A percentile compares a stretch with the other conserved stretches of the same genome.
These are phyloP conservation scores for Nesoenas mayeri DNA, from an alignment of 2,113 vertebrate species.

Conservation along the genomic window DNA sequence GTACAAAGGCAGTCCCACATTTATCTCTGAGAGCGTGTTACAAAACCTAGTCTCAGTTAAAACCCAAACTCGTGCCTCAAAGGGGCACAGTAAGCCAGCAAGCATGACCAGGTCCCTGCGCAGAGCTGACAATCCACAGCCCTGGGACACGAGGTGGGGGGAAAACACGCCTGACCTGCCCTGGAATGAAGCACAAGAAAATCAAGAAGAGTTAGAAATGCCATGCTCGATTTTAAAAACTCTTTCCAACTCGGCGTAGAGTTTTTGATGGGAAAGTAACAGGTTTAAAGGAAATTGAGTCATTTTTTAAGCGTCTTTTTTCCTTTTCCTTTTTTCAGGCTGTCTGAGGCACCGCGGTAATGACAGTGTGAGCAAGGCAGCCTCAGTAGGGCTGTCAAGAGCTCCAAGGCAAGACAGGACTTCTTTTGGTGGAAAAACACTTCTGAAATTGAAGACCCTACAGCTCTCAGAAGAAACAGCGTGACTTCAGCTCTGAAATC, in stretches of 20 bases:
- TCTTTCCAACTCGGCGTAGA: not conserved
- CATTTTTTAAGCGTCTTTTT: not conserved
- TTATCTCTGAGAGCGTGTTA: not conserved
- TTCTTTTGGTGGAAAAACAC: not conserved
- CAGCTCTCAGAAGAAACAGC: not conserved
- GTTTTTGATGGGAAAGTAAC: not conserved
- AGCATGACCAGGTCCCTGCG: not conserved
- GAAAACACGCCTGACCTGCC: not conserved
- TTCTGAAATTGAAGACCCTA: not conserved
- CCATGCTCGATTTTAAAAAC: not conserved
- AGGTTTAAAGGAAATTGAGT: not conserved
- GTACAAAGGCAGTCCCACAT: not conserved
- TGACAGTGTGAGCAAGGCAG: not conserved
- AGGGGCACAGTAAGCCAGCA: not conserved
- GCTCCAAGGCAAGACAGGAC: not conserved
- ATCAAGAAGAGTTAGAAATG: not conserved
- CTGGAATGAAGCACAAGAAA: not conserved
- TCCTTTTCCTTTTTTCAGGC: not conserved
- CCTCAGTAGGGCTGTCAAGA: not conserved
- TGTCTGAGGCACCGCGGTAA: not conserved
- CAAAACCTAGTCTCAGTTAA: not conserved
- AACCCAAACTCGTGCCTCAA: not conserved
- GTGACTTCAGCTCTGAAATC: not conserved
- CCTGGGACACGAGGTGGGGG: too few species aligned
- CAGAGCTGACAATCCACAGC: not conserved